Evolutionary conservation across 2,797 vertebrate genomes (phyloP), one percentile per base, ranked within the genome.

Genomic region (Cephalopachus bancanus): DNA sequence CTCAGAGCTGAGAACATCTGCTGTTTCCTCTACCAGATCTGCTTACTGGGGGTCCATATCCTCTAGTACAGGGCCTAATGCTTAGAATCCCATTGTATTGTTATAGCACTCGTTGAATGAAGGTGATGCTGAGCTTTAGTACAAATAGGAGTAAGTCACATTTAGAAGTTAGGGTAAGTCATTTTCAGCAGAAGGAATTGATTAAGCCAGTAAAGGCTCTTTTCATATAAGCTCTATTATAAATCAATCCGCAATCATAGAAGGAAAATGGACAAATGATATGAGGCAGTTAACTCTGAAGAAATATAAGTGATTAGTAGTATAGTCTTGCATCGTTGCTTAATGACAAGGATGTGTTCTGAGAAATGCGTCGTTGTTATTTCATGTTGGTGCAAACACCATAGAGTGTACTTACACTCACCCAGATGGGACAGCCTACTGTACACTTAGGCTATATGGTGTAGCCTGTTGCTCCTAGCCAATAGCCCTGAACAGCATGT

Each of bases 151-250:
- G n/a, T 76, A n/a, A 71, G 49, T 49, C 59, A 69, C 30, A n/a
- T 72, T 22, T 37, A n/a, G 24, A 60, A 83, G 49, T 75, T 11
- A 24, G 49, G 16, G 24, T 59, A 76, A 57, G 51, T 84, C 7
- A 53, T 85, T 92, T 89, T 94, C 64, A 85, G 49, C 30, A 59
- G 59, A 89, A 94, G 16, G n/a, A 94, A 81, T 93, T 79, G 33
- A 55, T 65, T 60, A 90, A 91, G 22, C 17, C 10, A 33, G 28
- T 17, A 79, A 85, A 92, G 59, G 24, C 30, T 92, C 44, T 90
- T 62, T 74, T 71, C 5, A 1, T 74, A 1, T 64, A 89, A 80
- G 30, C 88, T 24, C n/a, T 49, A 91, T 72, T 88, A 72, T 83
- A 84, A 83, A 53, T 71, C 28, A 67, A 37, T 79, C 85, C 59